Percentiles rank a stretch among this genome's conserved stretches.
Evolutionary conservation across 2,113 vertebrate genomes (phyloP).

Genomic region (Oryzias javanicus): DNA sequence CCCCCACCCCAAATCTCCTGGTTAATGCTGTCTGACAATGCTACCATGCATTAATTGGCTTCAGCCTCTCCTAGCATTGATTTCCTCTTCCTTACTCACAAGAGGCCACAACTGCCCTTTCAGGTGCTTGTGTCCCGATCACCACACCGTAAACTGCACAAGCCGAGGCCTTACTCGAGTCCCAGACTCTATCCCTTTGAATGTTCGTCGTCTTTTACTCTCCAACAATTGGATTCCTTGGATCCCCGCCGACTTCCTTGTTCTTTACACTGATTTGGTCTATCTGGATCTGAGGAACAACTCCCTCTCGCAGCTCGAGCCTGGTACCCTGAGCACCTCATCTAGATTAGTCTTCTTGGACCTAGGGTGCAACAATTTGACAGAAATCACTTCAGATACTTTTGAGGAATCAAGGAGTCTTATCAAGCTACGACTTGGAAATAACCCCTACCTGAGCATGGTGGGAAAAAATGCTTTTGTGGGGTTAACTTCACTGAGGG

Average conservation of each 20-base stretch:
- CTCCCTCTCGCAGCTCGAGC: slow-evolving; percentile 83
- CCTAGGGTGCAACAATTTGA: slow-evolving; percentile 90
- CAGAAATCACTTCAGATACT: slow-evolving; percentile 82
- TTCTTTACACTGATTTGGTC: slow-evolving; percentile 89
- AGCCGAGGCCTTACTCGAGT: slow-evolving; percentile 84
- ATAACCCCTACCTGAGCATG: slow-evolving; percentile 84
- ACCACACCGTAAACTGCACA: slow-evolving; percentile 89
- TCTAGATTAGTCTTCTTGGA: slow-evolving; percentile 88
- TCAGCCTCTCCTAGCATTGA: slow-evolving; percentile 70
- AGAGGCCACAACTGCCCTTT: slow-evolving; percentile 81
- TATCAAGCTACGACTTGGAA: slow-evolving; percentile 85
- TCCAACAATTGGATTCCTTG: slow-evolving; percentile 88
- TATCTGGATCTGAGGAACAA: slow-evolving; percentile 93
- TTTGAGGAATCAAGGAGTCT: slow-evolving; percentile 87
- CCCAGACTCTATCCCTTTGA: slow-evolving; percentile 86
- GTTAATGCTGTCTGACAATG: slow-evolving; percentile 66
- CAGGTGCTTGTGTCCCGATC: slow-evolving; percentile 87
- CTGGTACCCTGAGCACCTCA: slow-evolving; percentile 85
- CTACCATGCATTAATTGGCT: slow-evolving; percentile 74
- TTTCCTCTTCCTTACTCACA: slow-evolving; percentile 66
- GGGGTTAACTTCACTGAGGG: slow-evolving; percentile 85
- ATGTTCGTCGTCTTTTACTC: slow-evolving; percentile 86
- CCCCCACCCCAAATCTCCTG: slow-evolving; percentile 34
- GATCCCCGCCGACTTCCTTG: slow-evolving; percentile 89
- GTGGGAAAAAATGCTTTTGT: slow-evolving; percentile 84